Base-by-base conservation (phyloP, 2,888 invertebrate genomes). In the Nomada ruficornis region DNA sequence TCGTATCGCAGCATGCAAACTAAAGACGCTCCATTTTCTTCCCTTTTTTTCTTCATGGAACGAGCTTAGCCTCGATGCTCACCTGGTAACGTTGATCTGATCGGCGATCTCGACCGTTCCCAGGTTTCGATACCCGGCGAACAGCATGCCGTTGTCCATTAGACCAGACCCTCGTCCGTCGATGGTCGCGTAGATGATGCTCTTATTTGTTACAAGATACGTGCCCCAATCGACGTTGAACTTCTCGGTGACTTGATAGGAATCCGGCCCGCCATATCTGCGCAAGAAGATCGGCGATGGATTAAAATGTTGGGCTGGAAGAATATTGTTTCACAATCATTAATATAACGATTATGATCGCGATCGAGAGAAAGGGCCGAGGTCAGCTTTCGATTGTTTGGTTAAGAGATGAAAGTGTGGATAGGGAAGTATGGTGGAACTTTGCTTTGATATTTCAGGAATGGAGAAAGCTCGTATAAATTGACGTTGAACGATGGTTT, bases 221-320 rank as follows among this genome's bases (percentile, higher is more conserved):
- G 97, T 96, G 77, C 97, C 97, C 98, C 98, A 98, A 92, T 97
- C 97, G 26, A 98, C 92, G 83, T 95, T 95, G 95, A 97, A 99
- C 91, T 96, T 96, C 89, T 98, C 96, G 0, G 96, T 96, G 10
- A 98, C 98, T 90, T 97, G 95, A 90, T 97, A 97, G 0, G 98
- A 97, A 90, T 98, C 98, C 0, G 99, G 99, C 7, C 99, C 99
- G 5, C 97, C 99, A 93, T 99, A 98, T 7, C 98, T 98, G 94
- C 18, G n/a, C 59, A 59, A 36, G 1, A 26, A 36, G n/a, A 50
- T 11, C 20, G 20, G 18, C 11, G 36, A 54, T 54, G 18, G 50
- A 50, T 64, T 26, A 36, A 5, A 52, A 64, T 20, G 13, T 10
- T n/a, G 2, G n/a, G 18, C 4, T 9, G 18, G 18, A 54, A 15